Evolutionary conservation across 2,797 vertebrate genomes (phyloP).

Genomic region (Tapera naevia): DNA sequence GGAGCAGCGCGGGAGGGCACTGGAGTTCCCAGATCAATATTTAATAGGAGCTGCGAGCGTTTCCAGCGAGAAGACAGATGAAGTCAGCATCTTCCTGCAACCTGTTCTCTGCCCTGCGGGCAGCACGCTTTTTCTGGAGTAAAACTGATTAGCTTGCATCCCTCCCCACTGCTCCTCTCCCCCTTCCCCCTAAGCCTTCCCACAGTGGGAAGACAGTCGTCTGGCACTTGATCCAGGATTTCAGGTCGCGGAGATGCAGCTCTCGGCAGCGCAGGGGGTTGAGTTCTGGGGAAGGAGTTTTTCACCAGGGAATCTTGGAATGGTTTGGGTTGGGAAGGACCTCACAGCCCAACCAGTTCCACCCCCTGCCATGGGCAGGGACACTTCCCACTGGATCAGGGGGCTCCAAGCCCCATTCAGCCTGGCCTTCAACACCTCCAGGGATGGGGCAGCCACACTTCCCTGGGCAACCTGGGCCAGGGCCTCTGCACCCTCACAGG

Average conservation of each 20-base stretch:
- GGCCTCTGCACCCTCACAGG: no score
- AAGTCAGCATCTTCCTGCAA: background rate
- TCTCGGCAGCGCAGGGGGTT: no score
- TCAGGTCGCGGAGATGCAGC: fast-evolving
- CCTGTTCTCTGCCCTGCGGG: background rate
- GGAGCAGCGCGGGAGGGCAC: background rate
- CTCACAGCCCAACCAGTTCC: no score
- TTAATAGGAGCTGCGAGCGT: constrained; percentile 3
- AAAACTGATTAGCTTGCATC: background rate
- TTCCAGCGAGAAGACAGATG: background rate
- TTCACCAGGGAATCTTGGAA: no score
- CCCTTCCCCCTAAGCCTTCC: background rate
- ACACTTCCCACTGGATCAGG: no score
- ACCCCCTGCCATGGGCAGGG: no score
- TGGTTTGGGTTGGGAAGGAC: no score
- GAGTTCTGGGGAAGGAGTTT: no score
- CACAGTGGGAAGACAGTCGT: background rate
- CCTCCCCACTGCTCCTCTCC: background rate
- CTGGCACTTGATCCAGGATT: fast-evolving
- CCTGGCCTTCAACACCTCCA: no score
- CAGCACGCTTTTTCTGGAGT: background rate
- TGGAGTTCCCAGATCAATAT: constrained; percentile 50
- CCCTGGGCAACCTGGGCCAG: no score
- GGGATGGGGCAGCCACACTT: no score
- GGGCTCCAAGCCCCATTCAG: no score